Evolutionary conservation across 2,888 invertebrate genomes (phyloP).

Genomic region (Torymus auratus): DNA sequence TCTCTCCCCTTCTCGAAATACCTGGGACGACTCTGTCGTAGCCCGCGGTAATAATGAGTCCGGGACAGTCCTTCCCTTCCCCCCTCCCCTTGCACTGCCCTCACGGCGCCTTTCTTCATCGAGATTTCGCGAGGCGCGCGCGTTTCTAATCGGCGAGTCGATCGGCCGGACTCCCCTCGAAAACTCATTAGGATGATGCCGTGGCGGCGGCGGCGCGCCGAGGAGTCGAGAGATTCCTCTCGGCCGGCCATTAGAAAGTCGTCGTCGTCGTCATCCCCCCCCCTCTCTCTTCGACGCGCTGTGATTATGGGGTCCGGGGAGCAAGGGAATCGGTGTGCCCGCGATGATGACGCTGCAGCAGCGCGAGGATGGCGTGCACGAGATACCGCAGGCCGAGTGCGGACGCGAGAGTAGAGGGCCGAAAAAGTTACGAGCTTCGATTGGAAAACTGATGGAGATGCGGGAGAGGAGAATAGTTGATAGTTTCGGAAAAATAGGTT

Average conservation of each 20-base stretch:
- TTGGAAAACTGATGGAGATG: too few relatives aligned
- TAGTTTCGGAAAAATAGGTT: too few relatives aligned
- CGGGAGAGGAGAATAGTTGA: too few relatives aligned
- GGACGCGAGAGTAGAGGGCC: too few relatives aligned
- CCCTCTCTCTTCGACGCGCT: too few relatives aligned
- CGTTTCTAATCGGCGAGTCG: constrained; percentile 56
- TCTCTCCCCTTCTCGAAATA: constrained; percentile 52
- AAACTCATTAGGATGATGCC: constrained; percentile 63
- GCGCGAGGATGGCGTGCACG: too few relatives aligned
- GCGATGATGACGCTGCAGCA: too few relatives aligned
- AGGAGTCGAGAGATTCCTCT: constrained; percentile 60
- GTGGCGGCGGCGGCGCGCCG: neutral
- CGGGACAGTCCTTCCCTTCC: constrained; percentile 55
- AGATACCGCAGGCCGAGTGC: too few relatives aligned
- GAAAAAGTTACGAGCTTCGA: too few relatives aligned
- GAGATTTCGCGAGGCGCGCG: constrained; percentile 61
- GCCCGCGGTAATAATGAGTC: constrained; percentile 62
- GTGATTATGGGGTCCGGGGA: too few relatives aligned
- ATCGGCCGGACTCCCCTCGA: constrained; percentile 47
- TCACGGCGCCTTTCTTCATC: constrained; percentile 41
- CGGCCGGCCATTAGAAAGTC: constrained; percentile 61
- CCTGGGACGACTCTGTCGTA: constrained; percentile 46
- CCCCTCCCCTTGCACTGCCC: neutral
- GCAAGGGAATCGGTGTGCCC: too few relatives aligned
- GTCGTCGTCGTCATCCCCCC: constrained; percentile 3